Evolutionary conservation across 2,797 vertebrate species (phyloP).

Genomic region (Enteromius trimaculatus): DNA sequence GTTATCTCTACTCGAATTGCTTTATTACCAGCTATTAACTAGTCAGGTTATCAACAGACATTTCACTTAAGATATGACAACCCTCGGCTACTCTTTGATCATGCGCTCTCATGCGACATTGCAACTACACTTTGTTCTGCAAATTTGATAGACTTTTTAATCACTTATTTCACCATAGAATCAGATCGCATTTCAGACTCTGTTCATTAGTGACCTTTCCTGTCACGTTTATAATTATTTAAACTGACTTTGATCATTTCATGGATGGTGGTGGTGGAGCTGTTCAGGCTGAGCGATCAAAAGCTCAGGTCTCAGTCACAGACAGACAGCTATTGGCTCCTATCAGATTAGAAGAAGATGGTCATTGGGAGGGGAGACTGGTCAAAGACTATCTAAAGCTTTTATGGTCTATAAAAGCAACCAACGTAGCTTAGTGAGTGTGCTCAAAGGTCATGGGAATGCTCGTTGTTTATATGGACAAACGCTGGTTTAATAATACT

Average conservation of each 20-base stretch:
- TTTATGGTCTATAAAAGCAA: constrained; percentile 50
- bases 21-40: constrained; percentile 22
- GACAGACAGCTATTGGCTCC: constrained; percentile 31
- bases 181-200: background rate
- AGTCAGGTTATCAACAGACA: background rate
- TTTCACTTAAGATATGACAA: background rate
- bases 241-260: constrained; percentile 28
- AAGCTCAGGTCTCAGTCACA: constrained; percentile 32
- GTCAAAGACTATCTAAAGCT: constrained; percentile 38
- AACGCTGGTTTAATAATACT: background rate
- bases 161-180: background rate
- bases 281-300: constrained; percentile 41
- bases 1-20: background rate
- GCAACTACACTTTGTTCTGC: background rate
- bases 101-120: background rate
- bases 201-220: background rate
- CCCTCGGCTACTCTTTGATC: background rate
- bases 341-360: constrained; percentile 31
- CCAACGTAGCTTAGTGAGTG: constrained; percentile 23
- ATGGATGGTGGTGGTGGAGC: constrained; percentile 4
- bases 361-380: background rate
- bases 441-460: constrained; percentile 47
- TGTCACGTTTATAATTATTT: background rate
- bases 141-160: background rate
- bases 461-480: constrained; percentile 24